phyloP scores from a whole-genome alignment of 2,888 invertebrate genomes.

The Coenonympha glycerion region DNA sequence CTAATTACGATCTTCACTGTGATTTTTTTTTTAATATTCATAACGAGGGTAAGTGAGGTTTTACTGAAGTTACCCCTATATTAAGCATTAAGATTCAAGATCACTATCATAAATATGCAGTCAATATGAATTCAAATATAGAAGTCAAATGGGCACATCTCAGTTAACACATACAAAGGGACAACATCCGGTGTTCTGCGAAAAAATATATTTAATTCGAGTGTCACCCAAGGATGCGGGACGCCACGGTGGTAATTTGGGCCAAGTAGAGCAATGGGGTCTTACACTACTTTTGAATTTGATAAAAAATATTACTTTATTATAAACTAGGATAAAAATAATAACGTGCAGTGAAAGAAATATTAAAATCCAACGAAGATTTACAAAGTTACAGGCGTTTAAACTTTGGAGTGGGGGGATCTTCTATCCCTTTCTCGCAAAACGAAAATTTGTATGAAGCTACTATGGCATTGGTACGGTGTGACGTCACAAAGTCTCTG shows the following conservation, averaged over 20 bases:
- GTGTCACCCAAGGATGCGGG: slow-evolving; percentile 62
- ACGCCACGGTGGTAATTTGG: slow-evolving; percentile 67
- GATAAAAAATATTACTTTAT: no score
- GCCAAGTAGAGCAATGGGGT: slow-evolving; percentile 69
- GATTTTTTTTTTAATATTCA: background rate
- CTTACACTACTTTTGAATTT: no score
- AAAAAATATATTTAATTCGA: slow-evolving; percentile 46
- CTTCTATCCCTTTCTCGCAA: no score
- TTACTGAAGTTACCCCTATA: background rate
- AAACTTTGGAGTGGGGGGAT: no score
- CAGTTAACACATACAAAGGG: slow-evolving; percentile 30
- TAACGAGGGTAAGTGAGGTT: background rate
- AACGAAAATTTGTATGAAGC: no score
- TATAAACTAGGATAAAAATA: no score
- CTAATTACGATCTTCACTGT: background rate
- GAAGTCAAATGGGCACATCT: slow-evolving; percentile 15
- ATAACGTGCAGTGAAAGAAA: no score
- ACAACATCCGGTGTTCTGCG: slow-evolving; percentile 28
- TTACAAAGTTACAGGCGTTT: no score
- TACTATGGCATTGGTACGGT: no score
- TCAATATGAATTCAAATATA: background rate
- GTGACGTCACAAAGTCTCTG: no score
- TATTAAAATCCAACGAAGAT: no score
- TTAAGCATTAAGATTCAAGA: background rate
- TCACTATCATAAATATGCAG: background rate